Percentiles rank a stretch among this genome's conserved stretches.
phyloP scores from a whole-genome alignment of 2,797 vertebrate genomes.

The Microchirus variegatus region DNA sequence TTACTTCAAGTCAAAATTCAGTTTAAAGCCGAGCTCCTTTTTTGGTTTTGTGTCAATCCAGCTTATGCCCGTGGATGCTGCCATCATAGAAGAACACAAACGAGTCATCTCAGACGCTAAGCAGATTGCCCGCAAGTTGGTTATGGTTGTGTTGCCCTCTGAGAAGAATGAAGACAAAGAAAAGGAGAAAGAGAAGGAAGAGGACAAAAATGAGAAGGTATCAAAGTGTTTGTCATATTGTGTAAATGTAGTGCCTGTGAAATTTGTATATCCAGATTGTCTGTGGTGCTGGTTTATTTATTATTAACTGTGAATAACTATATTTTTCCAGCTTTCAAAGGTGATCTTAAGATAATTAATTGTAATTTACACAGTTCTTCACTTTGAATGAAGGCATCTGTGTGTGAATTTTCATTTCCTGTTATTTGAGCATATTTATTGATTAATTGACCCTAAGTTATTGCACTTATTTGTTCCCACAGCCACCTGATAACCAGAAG shows the following conservation, averaged over 20 bases:
- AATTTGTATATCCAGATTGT: no score
- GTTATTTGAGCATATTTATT: conserved; percentile 7
- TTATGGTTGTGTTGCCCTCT: conserved; percentile 94
- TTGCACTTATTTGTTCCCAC: conserved; percentile 28
- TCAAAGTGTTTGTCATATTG: background rate
- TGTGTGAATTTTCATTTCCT: background rate
- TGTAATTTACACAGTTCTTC: no score
- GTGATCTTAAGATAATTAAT: no score
- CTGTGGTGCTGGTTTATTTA: no score
- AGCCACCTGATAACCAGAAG: conserved; percentile 98
- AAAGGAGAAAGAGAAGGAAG: conserved; percentile 97
- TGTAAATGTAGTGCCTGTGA: background rate
- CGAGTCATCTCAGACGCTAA: conserved; percentile 93
- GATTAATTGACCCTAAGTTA: conserved; percentile 3
- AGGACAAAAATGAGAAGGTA: conserved; percentile 97
- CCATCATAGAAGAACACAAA: conserved; percentile 94
- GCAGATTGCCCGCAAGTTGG: conserved; percentile 95
- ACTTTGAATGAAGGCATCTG: no score
- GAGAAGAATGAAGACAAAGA: conserved; percentile 97
- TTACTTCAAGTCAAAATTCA: no score
- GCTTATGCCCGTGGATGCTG: conserved; percentile 92
- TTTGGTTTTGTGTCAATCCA: conserved; percentile 47
- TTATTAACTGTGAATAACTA: no score
- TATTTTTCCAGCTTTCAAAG: no score
- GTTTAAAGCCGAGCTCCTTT: background rate